These are phyloP conservation scores for Phortica okadai DNA, from an alignment of 2,888 invertebrate genomes.

Conservation along the genomic window DNA sequence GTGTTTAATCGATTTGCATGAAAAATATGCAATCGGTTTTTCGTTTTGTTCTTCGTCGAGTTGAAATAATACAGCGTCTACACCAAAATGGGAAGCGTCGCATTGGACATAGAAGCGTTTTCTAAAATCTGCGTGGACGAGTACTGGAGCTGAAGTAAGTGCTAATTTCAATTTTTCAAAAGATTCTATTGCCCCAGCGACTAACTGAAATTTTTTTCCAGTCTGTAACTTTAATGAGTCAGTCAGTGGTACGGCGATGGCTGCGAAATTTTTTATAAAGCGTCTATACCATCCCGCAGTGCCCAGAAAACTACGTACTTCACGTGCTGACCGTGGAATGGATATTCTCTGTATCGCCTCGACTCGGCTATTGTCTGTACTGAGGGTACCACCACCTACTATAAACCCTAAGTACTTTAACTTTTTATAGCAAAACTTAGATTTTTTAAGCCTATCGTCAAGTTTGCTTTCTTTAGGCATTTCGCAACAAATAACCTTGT, in stretches of 20 bases:
- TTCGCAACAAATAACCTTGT: conserved; percentile 38
- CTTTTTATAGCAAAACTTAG: conserved; percentile 32
- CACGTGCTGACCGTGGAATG: not conserved
- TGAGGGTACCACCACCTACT: not conserved
- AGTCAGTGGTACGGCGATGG: not conserved
- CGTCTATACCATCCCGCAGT: not conserved
- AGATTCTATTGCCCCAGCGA: too few species aligned
- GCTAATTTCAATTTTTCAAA: too few species aligned
- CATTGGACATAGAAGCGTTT: too few species aligned
- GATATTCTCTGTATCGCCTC: not conserved
- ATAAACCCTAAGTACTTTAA: conserved; percentile 31
- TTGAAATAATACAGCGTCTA: too few species aligned
- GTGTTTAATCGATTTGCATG: too few species aligned
- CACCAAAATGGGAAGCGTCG: too few species aligned
- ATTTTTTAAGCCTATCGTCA: conserved; percentile 39
- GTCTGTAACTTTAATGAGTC: not conserved
- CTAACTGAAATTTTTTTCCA: not conserved
- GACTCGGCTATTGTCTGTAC: not conserved
- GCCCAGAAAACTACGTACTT: not conserved
- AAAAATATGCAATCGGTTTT: too few species aligned
- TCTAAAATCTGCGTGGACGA: too few species aligned
- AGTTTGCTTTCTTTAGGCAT: conserved; percentile 31
- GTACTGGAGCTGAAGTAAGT: too few species aligned
- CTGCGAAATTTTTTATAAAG: not conserved
- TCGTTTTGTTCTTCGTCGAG: too few species aligned